Conservation (phyloP, 2,113 vertebrate species). For the Takifugu bimaculatus region DNA sequence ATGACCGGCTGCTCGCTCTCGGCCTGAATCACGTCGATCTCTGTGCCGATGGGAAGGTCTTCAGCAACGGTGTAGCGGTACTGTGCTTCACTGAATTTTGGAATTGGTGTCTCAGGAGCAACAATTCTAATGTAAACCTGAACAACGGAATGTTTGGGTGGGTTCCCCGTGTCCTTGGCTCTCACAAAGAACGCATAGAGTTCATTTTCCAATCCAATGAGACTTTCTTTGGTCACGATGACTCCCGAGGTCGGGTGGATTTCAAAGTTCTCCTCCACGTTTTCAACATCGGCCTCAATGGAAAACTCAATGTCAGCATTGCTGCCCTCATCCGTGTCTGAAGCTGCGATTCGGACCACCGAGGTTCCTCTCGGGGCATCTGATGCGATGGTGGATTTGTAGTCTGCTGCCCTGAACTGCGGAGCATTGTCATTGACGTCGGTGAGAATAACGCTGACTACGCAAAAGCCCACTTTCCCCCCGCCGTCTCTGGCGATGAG, state of each 20-base stretch:
- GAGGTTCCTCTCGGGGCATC: slow-evolving; percentile 82
- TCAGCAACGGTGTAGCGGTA: slow-evolving; percentile 88
- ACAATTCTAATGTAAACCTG: slow-evolving; percentile 88
- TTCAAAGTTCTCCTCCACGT: slow-evolving; percentile 90
- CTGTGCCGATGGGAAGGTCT: slow-evolving; percentile 86
- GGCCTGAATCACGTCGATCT: slow-evolving; percentile 85
- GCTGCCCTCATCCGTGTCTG: slow-evolving; percentile 92
- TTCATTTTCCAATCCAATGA: slow-evolving; percentile 92
- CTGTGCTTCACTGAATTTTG: slow-evolving; percentile 87
- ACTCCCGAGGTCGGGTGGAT: slow-evolving; percentile 83
- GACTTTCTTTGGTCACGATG: slow-evolving; percentile 91
- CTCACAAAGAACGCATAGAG: slow-evolving; percentile 88
- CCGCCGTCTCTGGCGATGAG: slow-evolving; percentile 90
- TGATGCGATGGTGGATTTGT: slow-evolving; percentile 85
- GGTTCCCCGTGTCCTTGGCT: slow-evolving; percentile 87
- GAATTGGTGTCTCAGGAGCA: slow-evolving; percentile 80
- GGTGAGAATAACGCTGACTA: slow-evolving; percentile 91
- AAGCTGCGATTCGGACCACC: slow-evolving; percentile 85
- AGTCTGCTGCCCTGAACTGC: slow-evolving; percentile 86
- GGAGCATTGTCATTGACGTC: slow-evolving; percentile 95
- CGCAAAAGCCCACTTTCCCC: slow-evolving; percentile 92
- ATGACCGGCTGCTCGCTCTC: slow-evolving; percentile 77
- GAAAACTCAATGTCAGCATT: slow-evolving; percentile 89
- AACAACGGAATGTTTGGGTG: slow-evolving; percentile 81
- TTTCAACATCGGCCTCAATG: slow-evolving; percentile 87